Evolutionary conservation across 2,797 vertebrate species (phyloP).

Genomic region (Semotilus atromaculatus): DNA sequence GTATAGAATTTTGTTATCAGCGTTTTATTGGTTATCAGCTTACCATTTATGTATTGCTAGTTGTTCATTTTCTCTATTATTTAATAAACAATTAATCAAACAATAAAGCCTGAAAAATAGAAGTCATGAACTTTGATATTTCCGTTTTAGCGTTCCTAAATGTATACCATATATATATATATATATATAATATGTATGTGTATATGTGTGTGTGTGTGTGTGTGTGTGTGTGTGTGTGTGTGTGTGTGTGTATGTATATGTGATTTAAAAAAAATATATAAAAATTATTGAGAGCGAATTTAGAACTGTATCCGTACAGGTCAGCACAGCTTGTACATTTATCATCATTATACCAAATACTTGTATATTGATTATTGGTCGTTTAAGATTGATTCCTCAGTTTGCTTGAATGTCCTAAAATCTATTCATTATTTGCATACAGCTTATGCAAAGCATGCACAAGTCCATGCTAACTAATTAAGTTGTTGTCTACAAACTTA

Average conservation of each 20-base stretch:
- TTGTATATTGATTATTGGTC: slow-evolving; percentile 34
- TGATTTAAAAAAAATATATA: no score
- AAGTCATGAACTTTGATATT: background rate
- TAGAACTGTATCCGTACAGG: background rate
- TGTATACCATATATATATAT: background rate
- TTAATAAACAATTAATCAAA: background rate
- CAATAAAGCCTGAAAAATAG: background rate
- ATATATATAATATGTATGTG: no score
- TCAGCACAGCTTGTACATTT: slow-evolving; percentile 32
- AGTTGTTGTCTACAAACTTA: background rate
- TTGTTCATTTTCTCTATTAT: background rate
- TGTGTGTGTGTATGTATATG: no score
- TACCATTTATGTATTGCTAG: background rate
- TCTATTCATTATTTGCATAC: background rate
- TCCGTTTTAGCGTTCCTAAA: background rate
- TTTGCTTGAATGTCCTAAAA: slow-evolving; percentile 27
- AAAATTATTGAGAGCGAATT: background rate
- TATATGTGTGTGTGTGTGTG: no score
- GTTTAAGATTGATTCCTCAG: slow-evolving; percentile 30
- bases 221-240: no score
- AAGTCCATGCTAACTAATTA: background rate
- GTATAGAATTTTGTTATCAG: background rate
- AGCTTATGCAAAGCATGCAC: background rate
- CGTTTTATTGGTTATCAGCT: background rate
- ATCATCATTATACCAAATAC: slow-evolving; percentile 48